Conservation (phyloP, 1,140 invertebrate species). For the Anastrepha ludens region DNA sequence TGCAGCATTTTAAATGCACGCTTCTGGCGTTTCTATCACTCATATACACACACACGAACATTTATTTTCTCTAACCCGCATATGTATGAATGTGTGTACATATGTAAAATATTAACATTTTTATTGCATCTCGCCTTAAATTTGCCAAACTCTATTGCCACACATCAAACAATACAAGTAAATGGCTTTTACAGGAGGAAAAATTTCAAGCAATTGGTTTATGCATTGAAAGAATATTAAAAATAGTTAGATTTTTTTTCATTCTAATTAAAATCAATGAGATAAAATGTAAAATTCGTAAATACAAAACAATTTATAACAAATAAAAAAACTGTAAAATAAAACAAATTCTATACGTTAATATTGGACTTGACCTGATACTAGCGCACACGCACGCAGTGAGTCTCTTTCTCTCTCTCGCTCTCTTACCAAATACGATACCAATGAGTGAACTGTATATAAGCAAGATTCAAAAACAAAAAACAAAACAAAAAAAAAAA, state of each 20-base stretch:
- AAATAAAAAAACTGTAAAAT: slow-evolving; percentile 39
- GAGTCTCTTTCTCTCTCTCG: slow-evolving; percentile 57
- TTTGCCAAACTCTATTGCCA: slow-evolving; percentile 12
- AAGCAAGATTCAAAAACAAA: neutral
- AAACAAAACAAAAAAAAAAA: too few relatives aligned
- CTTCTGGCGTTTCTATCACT: slow-evolving; percentile 21
- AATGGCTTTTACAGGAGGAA: neutral
- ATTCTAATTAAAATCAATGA: too few relatives aligned
- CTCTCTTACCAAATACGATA: neutral
- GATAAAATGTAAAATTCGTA: too few relatives aligned
- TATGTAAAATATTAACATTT: slow-evolving; percentile 1
- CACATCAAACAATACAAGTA: neutral
- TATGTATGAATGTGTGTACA: slow-evolving; percentile 4
- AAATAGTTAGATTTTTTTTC: neutral
- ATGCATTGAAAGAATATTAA: neutral
- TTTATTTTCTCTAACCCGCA: neutral
- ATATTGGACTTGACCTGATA: slow-evolving; percentile 58
- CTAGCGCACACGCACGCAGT: slow-evolving; percentile 63
- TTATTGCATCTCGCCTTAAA: slow-evolving; percentile 35
- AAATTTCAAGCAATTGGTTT: neutral
- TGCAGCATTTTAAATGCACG: slow-evolving; percentile 40
- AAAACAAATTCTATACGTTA: slow-evolving; percentile 55
- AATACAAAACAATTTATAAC: neutral
- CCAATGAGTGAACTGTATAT: neutral
- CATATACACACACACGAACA: neutral